phyloP scores from a whole-genome alignment of 2,797 vertebrate genomes.

The Enteromius anoplus region DNA sequence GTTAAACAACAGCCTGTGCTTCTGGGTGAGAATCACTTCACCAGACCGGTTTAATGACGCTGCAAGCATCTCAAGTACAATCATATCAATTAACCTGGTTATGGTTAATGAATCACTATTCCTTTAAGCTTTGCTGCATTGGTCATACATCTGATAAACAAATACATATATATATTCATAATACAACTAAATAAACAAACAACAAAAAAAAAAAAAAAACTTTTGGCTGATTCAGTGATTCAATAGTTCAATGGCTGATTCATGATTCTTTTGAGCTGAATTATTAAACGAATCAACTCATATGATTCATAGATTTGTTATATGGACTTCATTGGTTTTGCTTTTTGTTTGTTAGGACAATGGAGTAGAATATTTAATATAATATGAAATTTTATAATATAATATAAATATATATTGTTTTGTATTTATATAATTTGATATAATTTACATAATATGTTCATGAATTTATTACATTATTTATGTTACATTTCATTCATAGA shows the following conservation, averaged over 20 bases:
- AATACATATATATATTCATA: background rate
- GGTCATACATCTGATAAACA: background rate
- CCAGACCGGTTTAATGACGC: conserved; percentile 29
- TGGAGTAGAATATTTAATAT: background rate
- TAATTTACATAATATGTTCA: no score
- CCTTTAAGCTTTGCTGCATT: background rate
- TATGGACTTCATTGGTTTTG: background rate
- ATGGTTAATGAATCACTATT: background rate
- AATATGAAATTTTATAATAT: no score
- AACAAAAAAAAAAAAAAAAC: no score
- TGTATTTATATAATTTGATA: no score
- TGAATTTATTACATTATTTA: background rate
- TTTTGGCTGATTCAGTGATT: background rate
- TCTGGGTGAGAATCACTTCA: background rate
- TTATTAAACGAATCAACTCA: conserved; percentile 3
- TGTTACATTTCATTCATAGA: background rate
- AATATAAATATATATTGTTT: no score
- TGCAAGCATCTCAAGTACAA: background rate
- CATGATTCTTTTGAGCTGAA: background rate
- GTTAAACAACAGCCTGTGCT: conserved; percentile 62
- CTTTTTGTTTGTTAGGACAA: background rate
- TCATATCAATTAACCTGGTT: background rate
- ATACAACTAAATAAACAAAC: background rate
- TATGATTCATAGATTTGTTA: background rate
- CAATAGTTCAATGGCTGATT: background rate